Base-by-base conservation (phyloP, 2,888 invertebrate species). In the Sinelater perroti region DNA sequence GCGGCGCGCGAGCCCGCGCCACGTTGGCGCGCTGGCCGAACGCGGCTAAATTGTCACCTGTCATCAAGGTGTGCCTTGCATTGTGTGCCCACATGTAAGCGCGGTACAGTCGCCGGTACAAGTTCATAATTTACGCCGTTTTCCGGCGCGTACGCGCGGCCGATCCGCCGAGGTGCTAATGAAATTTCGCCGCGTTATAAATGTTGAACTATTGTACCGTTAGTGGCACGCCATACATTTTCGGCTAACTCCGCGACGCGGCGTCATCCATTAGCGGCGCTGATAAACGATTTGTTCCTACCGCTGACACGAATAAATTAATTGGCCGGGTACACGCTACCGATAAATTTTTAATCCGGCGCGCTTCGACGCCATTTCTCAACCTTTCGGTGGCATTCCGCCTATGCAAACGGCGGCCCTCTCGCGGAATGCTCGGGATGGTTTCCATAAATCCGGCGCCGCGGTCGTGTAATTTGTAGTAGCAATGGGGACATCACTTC, bases 31-130 rank as follows among this genome's bases (percentile, higher is more conserved):
- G 61, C 60, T 64, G 53, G 62, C 63, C 60, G 60, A 63, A 61
- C 51, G 56, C 55, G 60, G 61, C 55, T 55, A 67, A 67, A 65
- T 67, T 67, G 67, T 67, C 67, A 65, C 67, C 65, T 67, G 67
- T 65, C 67, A 67, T 67, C 61, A 64, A 67, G 67, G 67, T 65
- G 67, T 65, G 67, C 61, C 67, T 59, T 63, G 65, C 60, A 67
- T 67, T 67, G 67, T 67, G 47, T 64, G 61, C 65, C 67, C 65
- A 67, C 67, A 61, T 56, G 49, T 49, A 35, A 47, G 33, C 40
- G 40, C 28, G 42, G 56, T 60, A 60, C 56, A 60, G 55, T 60
- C 55, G 45, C 40, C 45, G 50, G 45, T 60, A 59, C 38, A 59
- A 59, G 49, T 54, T 33, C 30, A 28, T 58, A 49, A 53, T 46